Base-by-base conservation (phyloP, 2,113 vertebrate genomes). In the Larimichthys crocea region DNA sequence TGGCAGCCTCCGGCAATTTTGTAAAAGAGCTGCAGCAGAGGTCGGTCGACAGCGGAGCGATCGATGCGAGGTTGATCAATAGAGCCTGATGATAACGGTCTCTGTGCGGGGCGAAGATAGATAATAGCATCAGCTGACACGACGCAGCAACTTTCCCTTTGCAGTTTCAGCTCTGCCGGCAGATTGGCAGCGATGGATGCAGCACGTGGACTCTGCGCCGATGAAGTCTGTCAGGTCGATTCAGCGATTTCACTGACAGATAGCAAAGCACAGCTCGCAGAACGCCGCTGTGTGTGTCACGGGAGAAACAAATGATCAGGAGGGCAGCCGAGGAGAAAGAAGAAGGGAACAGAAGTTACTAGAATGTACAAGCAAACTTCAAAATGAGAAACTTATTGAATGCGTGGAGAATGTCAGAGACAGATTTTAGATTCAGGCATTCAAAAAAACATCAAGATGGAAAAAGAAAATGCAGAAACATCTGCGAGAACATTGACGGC, bases 121-220 rank as follows among this genome's bases (percentile, higher is more conserved):
- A 74, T 66, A 26, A 60, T 2, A 16, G 26, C 50, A 10, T 63
- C 15, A 57, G 44, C 48, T 20, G 80, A 15, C 24, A 7, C 70
- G 4, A 14, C 7, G 4, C 72, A 56, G 57, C 20, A 63, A 60
- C 61, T 61, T 59, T 71, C 26, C 68, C 68, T 42, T 46, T 20
- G 53, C 67, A 14, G 66, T 20, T 48, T 80, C 76, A 57, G 73
- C 76, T 78, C 40, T 48, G 62, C 63, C 44, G 60, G 66, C 19
- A 60, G 73, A 82, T 76, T 67, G 52, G 49, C 56, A 19, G 42
- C 53, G 26, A 26, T 26, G 26, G 26, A 26, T 26, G 42, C 71
- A 20, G 50, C 1, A n/a, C 68, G 10, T 35, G 55, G 62, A 67
- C 56, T 56, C 24, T 24, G 24, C 44, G 29, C 12, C 22, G 68